Base-by-base conservation (phyloP, 2,797 vertebrate genomes). In the Pipistrellus kuhlii region DNA sequence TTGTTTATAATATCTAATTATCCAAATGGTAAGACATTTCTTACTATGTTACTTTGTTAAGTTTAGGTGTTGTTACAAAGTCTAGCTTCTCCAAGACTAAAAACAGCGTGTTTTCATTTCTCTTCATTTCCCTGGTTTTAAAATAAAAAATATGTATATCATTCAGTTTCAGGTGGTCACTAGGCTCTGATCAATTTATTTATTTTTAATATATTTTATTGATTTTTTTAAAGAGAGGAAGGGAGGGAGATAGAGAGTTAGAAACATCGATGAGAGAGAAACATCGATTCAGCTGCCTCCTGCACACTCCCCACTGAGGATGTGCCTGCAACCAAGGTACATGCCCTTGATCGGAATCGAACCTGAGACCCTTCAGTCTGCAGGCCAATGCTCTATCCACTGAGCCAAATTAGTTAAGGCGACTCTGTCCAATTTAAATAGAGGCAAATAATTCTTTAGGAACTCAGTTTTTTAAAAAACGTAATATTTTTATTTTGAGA, bases 31-130 rank as follows among this genome's bases (percentile, higher is more conserved):
- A 85, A 91, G n/a, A 3, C 23, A 62, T 82, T 88, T 86, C 6
- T 84, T 93, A 51, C 30, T 25, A n/a, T 92, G 85, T 85, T 76
- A 62, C 41, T 35, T 87, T 78, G 35, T 84, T 73, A 83, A 87
- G 51, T 57, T 72, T 93, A 93, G 62, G 14, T 77, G 86, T 87
- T 90, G n/a, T 86, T 86, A 72, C 21, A 18, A 55, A 51, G 27
- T 30, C 12, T 55, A 66, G 62, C 6, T 53, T 82, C 92, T 64
- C 21, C 38, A 48, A 66, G 84, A 75, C 32, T 91, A 4, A 85
- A 78, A 30, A 68, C 21, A 41, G n/a, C 8, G 86, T 66, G n/a
- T 76, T 30, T 89, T 76, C 41, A 51, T n/a, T 53, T 62, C 17
- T 77, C 44, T 38, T 77, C 71, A 84, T 88, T 73, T 78, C 30